Evolutionary conservation across 2,888 invertebrate genomes (phyloP).

Genomic region (Acleris holmiana): DNA sequence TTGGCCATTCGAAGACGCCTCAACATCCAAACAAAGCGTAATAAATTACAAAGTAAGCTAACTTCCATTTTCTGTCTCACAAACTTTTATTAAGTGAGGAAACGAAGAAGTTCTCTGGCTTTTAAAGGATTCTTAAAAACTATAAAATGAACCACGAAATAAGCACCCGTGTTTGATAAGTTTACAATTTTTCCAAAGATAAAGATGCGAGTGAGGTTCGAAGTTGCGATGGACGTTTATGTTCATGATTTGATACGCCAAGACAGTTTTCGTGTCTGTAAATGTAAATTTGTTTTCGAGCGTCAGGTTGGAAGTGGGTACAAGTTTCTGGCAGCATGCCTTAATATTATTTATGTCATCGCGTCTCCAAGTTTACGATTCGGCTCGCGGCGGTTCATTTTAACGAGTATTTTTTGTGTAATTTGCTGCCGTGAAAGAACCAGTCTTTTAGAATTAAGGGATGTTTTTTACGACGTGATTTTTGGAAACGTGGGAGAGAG

Average conservation of each 20-base stretch:
- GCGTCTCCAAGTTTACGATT: conserved; percentile 64
- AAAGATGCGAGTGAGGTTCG: conserved; percentile 34
- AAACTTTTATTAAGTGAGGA: conserved; percentile 59
- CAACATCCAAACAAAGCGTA: conserved; percentile 57
- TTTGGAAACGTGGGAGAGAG: conserved; percentile 40
- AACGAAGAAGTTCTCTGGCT: conserved; percentile 40
- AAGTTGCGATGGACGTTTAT: conserved; percentile 20
- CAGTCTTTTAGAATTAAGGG: conserved; percentile 48
- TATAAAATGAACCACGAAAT: conserved; percentile 55
- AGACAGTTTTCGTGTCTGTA: conserved; percentile 30
- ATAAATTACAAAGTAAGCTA: conserved; percentile 64
- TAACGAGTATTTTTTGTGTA: conserved; percentile 69
- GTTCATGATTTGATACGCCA: conserved; percentile 39
- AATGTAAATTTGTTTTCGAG: conserved; percentile 35
- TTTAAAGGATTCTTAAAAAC: conserved; percentile 41
- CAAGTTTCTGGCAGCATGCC: conserved; percentile 62
- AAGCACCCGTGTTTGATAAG: conserved; percentile 62
- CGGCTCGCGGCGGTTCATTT: conserved; percentile 53
- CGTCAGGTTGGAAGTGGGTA: conserved; percentile 48
- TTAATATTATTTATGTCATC: conserved; percentile 78
- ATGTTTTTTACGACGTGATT: conserved; percentile 46
- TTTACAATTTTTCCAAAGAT: conserved; percentile 54
- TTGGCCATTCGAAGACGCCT: conserved; percentile 42
- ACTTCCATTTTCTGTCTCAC: conserved; percentile 44
- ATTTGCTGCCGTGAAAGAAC: conserved; percentile 62